Conservation (phyloP, 2,113 vertebrate species). For the Upupa epops region DNA sequence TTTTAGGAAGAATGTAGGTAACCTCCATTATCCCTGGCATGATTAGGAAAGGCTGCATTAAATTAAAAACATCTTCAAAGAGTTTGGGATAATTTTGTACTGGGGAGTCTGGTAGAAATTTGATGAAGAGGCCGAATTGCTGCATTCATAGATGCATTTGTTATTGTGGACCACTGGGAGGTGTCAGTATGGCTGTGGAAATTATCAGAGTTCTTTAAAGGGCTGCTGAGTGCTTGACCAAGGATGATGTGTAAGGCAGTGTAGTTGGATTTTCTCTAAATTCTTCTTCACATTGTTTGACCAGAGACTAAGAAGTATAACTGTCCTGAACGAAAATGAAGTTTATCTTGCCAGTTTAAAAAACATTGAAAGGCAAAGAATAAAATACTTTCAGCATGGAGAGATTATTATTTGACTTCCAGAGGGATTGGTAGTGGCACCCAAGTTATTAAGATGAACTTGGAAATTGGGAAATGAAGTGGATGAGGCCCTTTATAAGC, state of each 20-base stretch:
- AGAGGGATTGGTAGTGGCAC: not conserved
- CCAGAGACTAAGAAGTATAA: not conserved
- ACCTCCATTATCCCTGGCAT: not conserved
- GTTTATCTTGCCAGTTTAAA: not conserved
- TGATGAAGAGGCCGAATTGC: not conserved
- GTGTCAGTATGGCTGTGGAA: not conserved
- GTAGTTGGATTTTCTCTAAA: not conserved
- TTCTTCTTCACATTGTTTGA: not conserved
- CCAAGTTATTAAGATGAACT: not conserved
- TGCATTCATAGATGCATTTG: not conserved
- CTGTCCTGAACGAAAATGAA: not conserved
- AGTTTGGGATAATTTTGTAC: not conserved
- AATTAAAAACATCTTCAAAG: not conserved
- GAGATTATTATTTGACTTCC: not conserved
- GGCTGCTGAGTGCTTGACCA: not conserved
- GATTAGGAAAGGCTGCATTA: not conserved
- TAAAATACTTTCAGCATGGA: not conserved
- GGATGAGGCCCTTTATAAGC: no score
- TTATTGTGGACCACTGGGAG: not conserved
- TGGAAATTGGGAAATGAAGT: not conserved
- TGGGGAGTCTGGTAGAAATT: not conserved
- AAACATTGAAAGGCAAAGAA: not conserved
- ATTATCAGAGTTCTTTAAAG: not conserved
- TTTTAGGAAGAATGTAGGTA: not conserved
- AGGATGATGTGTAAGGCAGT: not conserved